Evolutionary conservation across 2,888 invertebrate species (phyloP).

Genomic region (Ophion slaviceki): DNA sequence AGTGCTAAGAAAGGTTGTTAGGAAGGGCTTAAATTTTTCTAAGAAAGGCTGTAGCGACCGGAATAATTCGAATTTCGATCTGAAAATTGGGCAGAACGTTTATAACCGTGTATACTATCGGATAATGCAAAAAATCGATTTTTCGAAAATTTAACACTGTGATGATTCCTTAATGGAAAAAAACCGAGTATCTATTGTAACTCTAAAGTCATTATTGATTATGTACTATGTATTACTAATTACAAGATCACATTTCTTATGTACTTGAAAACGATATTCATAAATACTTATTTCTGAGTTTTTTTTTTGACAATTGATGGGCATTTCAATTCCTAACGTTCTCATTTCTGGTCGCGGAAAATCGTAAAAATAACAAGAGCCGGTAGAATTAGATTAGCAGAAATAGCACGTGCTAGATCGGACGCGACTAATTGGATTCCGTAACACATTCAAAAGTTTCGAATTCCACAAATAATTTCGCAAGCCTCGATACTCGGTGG

Average conservation of each 20-base stretch:
- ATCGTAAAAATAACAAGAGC: not conserved
- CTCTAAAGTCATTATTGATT: not conserved
- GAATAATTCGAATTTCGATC: too few species aligned
- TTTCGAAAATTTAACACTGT: too few species aligned
- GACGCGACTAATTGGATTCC: not conserved
- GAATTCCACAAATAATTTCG: not conserved
- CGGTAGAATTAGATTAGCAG: not conserved
- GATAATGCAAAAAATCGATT: too few species aligned
- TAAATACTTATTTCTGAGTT: not conserved
- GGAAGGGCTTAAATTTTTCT: too few species aligned
- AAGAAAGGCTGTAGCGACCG: too few species aligned
- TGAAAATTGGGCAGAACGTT: too few species aligned
- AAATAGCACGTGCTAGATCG: not conserved
- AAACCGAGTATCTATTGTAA: not conserved
- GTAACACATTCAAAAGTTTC: not conserved
- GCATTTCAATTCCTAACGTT: not conserved
- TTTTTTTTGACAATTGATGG: not conserved
- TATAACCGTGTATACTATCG: too few species aligned
- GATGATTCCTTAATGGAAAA: not conserved
- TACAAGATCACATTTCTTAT: not conserved
- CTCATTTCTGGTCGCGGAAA: not conserved
- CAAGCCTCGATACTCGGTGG: not conserved
- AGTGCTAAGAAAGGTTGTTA: too few species aligned
- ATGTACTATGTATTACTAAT: not conserved
- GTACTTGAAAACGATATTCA: not conserved